A percentile compares a stretch with the other conserved stretches of the same genome.
Evolutionary conservation across 2,113 vertebrate species (phyloP).

Genomic region (Phylloscopus whistleri): DNA sequence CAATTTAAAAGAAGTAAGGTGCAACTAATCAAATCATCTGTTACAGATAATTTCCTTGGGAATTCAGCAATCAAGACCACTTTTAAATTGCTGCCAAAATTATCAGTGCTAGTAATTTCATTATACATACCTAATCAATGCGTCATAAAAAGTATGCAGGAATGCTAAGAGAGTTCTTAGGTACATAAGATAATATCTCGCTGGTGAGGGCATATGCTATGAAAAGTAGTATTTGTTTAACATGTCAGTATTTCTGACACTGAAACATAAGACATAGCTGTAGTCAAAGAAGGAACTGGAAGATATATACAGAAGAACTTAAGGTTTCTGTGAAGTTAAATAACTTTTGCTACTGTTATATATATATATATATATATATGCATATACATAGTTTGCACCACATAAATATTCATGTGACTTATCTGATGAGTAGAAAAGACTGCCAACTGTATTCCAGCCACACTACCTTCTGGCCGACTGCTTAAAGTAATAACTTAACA

Average conservation of each 20-base stretch:
- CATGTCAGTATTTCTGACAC: not conserved
- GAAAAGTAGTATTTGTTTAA: not conserved
- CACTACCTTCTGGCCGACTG: not conserved
- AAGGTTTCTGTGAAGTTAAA: not conserved
- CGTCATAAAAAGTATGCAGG: not conserved
- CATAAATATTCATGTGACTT: not conserved
- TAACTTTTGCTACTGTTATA: not conserved
- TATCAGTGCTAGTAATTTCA: not conserved
- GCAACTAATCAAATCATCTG: constrained; percentile 17
- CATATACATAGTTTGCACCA: not conserved
- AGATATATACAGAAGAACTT: not conserved
- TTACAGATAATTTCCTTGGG: not conserved
- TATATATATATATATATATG: no score
- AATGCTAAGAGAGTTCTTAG: not conserved
- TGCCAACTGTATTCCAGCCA: not conserved
- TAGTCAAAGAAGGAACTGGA: not conserved
- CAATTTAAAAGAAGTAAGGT: not conserved
- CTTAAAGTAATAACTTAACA: not conserved
- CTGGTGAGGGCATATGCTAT: not conserved
- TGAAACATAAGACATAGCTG: not conserved
- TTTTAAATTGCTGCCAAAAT: constrained; percentile 8
- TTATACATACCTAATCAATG: not conserved
- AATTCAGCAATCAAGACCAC: constrained; percentile 33
- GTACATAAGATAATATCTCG: not conserved
- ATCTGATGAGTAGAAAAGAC: not conserved